Evolutionary conservation across 2,888 invertebrate species (phyloP), one percentile per base, ranked within the genome.

Genomic region (Pterobdella sp.): DNA sequence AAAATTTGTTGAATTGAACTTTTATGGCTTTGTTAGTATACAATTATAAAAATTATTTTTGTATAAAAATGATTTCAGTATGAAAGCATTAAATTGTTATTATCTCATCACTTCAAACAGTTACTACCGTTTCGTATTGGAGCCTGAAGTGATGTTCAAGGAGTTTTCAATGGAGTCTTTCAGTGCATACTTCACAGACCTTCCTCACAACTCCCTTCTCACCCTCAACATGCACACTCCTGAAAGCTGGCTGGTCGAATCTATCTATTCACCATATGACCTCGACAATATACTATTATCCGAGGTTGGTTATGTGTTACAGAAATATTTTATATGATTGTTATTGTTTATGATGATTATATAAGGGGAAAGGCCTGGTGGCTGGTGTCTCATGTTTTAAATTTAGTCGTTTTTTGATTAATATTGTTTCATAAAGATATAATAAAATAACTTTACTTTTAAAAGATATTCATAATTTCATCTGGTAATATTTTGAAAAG

Each of bases 231-330:
- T 93, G 84, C 86, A 92, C 79, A 91, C 94, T 22, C 95, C 95
- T 18, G 92, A 95, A 83, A 94, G 81, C 76, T 84, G 84, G 84
- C 77, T 84, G 73, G 82, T 84, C 34, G 82, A 83, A 76, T 76
- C 80, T 69, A 84, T 82, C 70, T 81, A 90, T 78, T 92, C 94
- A 3, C 91, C 93, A 0, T 93, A 96, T 83, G 97, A 97, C 85
- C 87, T 98, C 79, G 98, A 98, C 83, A 99, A 99, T 82, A 96
- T 99, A 75, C 89, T 94, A 75, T 86, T 98, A 76, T 91, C 93
- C 76, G 93, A 94, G 83, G 94, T 96, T 63, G 67, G 7, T 26
- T 10, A 10, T 63, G 31, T 4, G 42, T 7, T 7, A 14, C n/a
- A n/a, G n/a, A n/a, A n/a, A n/a, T n/a, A n/a, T n/a, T n/a, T 52